Percentiles rank a stretch among this genome's conserved stretches.
Evolutionary conservation across 92 coral and sea anemone species (phyloP).

Genomic region (Phymanthus crucifer): DNA sequence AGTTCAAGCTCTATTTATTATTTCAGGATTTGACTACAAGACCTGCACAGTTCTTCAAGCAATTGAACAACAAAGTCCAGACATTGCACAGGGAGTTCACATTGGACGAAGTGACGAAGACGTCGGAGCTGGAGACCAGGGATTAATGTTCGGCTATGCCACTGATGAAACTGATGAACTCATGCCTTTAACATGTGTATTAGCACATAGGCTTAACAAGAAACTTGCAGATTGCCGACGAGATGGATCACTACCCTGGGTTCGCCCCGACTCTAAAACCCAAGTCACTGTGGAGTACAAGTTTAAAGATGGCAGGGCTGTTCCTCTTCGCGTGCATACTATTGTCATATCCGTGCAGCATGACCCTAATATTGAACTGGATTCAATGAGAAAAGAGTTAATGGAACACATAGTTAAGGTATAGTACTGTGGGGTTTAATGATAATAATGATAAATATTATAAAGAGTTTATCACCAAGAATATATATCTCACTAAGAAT

Average conservation of each 20-base stretch:
- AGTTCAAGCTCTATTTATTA: background rate
- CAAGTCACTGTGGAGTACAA: constrained; percentile 71
- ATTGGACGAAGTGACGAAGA: constrained; percentile 46
- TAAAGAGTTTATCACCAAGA: too few relatives aligned
- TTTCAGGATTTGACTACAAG: constrained; percentile 75
- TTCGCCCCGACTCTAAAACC: constrained; percentile 65
- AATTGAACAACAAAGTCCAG: constrained; percentile 59
- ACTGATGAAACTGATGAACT: constrained; percentile 65
- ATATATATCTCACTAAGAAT: too few relatives aligned
- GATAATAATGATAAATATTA: too few relatives aligned
- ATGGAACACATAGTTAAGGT: constrained; percentile 63
- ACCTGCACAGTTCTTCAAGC: constrained; percentile 68
- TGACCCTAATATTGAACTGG: constrained; percentile 36
- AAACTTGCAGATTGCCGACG: constrained; percentile 58
- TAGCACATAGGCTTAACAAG: constrained; percentile 58
- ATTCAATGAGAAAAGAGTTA: constrained; percentile 32
- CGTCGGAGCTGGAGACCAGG: constrained; percentile 72
- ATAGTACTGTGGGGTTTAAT: background rate
- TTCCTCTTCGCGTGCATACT: constrained; percentile 57
- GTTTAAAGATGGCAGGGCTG: constrained; percentile 38
- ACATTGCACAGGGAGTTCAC: constrained; percentile 66
- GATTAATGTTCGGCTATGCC: constrained; percentile 72
- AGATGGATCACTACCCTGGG: constrained; percentile 58
- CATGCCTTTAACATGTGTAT: constrained; percentile 57
- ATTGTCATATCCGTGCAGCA: constrained; percentile 64